These are phyloP conservation scores for Parus major DNA, from an alignment of 2,113 vertebrate species.

Conservation along the genomic window DNA sequence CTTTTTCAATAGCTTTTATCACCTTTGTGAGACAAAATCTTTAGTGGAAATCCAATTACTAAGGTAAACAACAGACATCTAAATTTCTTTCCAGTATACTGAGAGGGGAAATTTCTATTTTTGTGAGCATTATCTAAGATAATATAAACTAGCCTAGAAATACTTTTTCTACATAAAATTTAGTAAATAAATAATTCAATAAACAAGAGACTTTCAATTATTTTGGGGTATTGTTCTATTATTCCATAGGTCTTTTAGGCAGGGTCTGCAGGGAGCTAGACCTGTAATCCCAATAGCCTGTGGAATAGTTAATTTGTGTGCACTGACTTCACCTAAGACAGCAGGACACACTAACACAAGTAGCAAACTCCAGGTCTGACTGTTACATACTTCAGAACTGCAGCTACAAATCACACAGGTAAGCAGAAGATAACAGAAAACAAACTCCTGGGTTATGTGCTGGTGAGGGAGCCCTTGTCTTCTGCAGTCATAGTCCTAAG, in stretches of 20 bases:
- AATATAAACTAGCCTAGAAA: not conserved
- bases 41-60: not conserved
- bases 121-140: not conserved
- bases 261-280: not conserved
- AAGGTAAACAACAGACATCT: not conserved
- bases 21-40: not conserved
- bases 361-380: not conserved
- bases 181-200: not conserved
- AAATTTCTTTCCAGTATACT: not conserved
- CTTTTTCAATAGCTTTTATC: not conserved
- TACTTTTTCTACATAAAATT: not conserved
- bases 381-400: not conserved
- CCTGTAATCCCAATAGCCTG: not conserved
- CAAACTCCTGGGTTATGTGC: not conserved
- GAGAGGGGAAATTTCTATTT: not conserved
- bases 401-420: not conserved
- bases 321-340: not conserved
- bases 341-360: not conserved
- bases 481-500: not conserved
- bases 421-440: not conserved
- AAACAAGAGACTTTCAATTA: not conserved
- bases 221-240: not conserved
- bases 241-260: not conserved
- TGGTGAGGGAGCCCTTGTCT: not conserved
- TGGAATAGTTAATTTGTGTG: not conserved